Base-by-base conservation (phyloP, 1,140 invertebrate genomes). In the Aphelenchoides avenae region DNA sequence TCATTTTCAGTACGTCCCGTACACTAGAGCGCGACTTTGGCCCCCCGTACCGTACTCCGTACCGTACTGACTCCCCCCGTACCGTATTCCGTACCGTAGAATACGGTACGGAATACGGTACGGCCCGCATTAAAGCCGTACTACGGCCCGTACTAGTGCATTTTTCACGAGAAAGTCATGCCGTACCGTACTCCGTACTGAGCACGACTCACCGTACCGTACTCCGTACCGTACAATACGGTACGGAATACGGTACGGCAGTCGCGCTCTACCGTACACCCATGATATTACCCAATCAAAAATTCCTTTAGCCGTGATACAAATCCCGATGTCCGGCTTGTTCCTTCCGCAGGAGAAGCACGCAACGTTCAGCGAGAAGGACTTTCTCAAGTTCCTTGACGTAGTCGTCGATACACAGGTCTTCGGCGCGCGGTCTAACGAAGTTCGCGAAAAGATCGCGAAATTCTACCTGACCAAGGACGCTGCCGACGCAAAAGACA, bases 391-490 rank as follows among this genome's bases (percentile, higher is more conserved):
- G 11, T 61, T 61, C 29, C 26, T 61, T 7, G 18, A 51, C 7
- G 44, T 27, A 39, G 15, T 61, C n/a, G 58, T 61, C 15, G 26
- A 57, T 15, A 11, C 62, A 55, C 26, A 27, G 15, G 6, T 34
- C 1, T 61, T 61, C 39, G 58, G 51, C 26, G 36, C 33, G 7
- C 36, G 56, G n/a, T 33, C 39, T 13, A n/a, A 13, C 27, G 49
- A 20, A 44, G 58, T 52, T 11, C 60, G 42, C 6, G n/a, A 61
- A 9, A 61, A 63, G 34, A 62, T 61, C 52, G 41, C 57, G 29
- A 31, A 61, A 13, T 61, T 61, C 39, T 61, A 61, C 31, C 37
- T 52, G 15, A 26, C n/a, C n/a, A n/a, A 60, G 30, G 46, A n/a
- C 7, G 37, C 13, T 18, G 7, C 61, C 6, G 9, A 30, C n/a